These are phyloP conservation scores for Hybognathus amarus DNA, from an alignment of 2,797 vertebrate genomes.

Conservation along the genomic window DNA sequence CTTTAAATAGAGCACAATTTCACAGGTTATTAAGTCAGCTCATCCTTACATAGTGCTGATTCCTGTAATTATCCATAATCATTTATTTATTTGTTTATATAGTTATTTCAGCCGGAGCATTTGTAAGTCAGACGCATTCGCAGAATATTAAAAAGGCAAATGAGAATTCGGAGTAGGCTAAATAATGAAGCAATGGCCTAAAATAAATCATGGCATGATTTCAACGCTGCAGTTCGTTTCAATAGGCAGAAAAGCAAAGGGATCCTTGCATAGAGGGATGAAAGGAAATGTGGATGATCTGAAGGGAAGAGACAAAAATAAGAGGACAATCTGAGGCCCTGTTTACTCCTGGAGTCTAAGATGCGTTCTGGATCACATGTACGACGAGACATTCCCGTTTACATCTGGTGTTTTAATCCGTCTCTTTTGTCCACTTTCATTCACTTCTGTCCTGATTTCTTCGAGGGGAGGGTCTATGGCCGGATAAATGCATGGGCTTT, in stretches of 20 bases:
- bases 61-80: conserved; percentile 67
- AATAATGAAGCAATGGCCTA: conserved; percentile 11
- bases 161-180: background rate
- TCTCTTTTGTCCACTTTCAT: no score
- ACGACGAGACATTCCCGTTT: no score
- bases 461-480: no score
- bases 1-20: conserved; percentile 66
- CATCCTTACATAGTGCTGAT: conserved; percentile 66
- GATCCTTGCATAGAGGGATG: background rate
- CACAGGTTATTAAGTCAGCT: conserved; percentile 71
- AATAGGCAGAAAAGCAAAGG: background rate
- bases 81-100: conserved; percentile 64
- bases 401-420: no score
- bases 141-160: conserved; percentile 43
- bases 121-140: conserved; percentile 53
- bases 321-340: background rate
- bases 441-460: no score
- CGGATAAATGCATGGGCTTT: no score
- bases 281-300: background rate
- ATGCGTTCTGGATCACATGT: no score
- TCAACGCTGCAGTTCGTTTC: background rate
- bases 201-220: conserved; percentile 29
- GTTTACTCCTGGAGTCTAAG: no score
- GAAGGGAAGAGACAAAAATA: background rate
- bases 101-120: conserved; percentile 50